Evolutionary conservation across 1,140 invertebrate species (phyloP).

Genomic region (Papilio helenus): DNA sequence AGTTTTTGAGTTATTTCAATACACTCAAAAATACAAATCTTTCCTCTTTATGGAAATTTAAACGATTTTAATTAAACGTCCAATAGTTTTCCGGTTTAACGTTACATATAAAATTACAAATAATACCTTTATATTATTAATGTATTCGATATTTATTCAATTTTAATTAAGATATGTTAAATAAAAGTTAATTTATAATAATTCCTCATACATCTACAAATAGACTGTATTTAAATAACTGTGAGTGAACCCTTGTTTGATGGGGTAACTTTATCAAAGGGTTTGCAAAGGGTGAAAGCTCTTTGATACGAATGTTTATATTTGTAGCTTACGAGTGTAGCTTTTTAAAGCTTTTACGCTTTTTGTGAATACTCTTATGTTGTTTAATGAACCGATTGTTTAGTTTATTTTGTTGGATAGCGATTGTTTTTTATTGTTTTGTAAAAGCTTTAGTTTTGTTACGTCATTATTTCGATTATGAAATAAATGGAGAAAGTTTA

Average conservation of each 20-base stretch:
- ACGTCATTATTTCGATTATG: neutral
- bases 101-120: too few relatives aligned
- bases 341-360: conserved; percentile 17
- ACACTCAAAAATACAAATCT: too few relatives aligned
- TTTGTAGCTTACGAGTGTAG: conserved; percentile 18
- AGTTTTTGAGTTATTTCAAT: too few relatives aligned
- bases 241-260: conserved; percentile 55
- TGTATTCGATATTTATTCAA: neutral
- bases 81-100: too few relatives aligned
- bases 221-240: conserved; percentile 36
- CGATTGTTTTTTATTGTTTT: neutral
- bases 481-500: neutral
- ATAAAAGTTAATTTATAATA: neutral
- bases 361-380: neutral
- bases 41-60: too few relatives aligned
- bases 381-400: conserved; percentile 21
- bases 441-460: neutral
- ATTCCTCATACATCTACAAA: conserved; percentile 34
- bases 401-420: neutral
- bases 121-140: too few relatives aligned
- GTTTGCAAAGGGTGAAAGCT: conserved; percentile 13
- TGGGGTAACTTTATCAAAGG: conserved; percentile 52
- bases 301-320: conserved; percentile 22
- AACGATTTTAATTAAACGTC: too few relatives aligned
- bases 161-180: neutral